phyloP scores from a whole-genome alignment of 2,113 vertebrate species.

The Panurus biarmicus region DNA sequence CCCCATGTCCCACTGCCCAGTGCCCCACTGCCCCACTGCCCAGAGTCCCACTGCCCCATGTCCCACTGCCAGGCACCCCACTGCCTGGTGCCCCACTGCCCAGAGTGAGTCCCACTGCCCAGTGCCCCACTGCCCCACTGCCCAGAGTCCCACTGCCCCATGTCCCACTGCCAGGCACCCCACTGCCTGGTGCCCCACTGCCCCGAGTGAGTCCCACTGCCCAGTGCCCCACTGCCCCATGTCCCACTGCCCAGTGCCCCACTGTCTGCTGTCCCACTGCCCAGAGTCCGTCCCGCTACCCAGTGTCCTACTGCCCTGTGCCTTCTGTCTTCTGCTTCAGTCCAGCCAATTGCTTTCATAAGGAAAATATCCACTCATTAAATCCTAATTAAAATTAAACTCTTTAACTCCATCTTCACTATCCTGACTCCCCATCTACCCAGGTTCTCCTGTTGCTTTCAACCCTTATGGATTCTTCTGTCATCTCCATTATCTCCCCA shows the following conservation, averaged over 20 bases:
- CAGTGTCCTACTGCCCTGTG: neutral
- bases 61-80: neutral
- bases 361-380: neutral
- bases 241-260: neutral
- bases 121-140: neutral
- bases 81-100: neutral
- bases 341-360: neutral
- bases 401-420: neutral
- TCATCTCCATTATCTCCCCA: neutral
- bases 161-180: neutral
- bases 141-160: fast-evolving
- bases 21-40: neutral
- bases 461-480: neutral
- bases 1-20: neutral
- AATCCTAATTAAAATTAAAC: neutral
- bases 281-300: neutral
- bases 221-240: fast-evolving
- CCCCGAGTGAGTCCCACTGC: fast-evolving
- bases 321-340: neutral
- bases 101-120: fast-evolving
- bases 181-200: fast-evolving
- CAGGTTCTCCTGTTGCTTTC: neutral
- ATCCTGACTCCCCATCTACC: neutral
- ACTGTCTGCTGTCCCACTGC: fast-evolving
- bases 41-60: fast-evolving